A percentile compares a stretch with the other conserved stretches of the same genome.
Evolutionary conservation across 1,140 invertebrate species (phyloP).

Genomic region (Micrasema longulum): DNA sequence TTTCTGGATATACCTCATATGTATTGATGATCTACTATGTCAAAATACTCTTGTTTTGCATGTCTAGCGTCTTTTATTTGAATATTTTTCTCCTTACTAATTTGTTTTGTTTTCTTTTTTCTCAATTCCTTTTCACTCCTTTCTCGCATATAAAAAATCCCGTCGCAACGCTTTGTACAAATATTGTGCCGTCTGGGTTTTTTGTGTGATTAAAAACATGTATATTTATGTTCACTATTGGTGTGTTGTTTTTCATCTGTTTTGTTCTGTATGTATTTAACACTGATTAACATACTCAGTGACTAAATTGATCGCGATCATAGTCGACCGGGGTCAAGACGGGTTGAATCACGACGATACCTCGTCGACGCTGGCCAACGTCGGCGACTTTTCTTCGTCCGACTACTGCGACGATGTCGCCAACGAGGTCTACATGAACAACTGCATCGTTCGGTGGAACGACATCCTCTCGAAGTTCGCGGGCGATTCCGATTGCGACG

Average conservation of each 20-base stretch:
- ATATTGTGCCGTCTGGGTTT: constrained; percentile 28
- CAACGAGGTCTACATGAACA: constrained; percentile 17
- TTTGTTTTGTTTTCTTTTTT: constrained; percentile 8
- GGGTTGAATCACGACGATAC: neutral
- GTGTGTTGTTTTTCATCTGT: no score
- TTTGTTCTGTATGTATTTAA: no score
- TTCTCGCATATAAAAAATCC: no score
- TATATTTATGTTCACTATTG: no score
- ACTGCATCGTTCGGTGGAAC: constrained; percentile 28
- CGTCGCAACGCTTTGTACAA: constrained; percentile 19
- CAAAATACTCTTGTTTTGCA: no score
- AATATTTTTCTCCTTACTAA: constrained; percentile 11
- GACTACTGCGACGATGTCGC: neutral
- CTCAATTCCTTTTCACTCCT: constrained; percentile 35
- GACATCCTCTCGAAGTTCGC: constrained; percentile 23
- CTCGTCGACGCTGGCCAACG: constrained; percentile 1
- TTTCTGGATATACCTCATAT: no score
- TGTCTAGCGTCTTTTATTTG: constrained; percentile 32
- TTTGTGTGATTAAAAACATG: constrained; percentile 3
- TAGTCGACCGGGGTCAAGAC: neutral
- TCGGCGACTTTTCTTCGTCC: neutral
- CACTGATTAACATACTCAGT: no score
- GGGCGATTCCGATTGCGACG: neutral
- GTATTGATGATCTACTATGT: no score
- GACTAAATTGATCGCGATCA: neutral